Percentiles rank a stretch among this genome's conserved stretches.
These are phyloP conservation scores for Rhagonycha lutea DNA, from an alignment of 2,888 invertebrate genomes.

Conservation along the genomic window DNA sequence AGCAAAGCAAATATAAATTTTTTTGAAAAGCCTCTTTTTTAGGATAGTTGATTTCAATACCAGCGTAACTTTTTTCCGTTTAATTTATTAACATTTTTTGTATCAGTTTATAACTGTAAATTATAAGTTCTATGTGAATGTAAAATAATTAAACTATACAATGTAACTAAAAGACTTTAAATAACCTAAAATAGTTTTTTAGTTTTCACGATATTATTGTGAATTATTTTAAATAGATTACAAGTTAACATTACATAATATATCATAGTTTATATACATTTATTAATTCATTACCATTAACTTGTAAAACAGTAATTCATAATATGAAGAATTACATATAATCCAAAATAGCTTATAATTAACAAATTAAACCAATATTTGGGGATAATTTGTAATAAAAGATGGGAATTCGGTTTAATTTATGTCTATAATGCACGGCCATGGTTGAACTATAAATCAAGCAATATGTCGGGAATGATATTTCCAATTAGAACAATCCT, in stretches of 20 bases:
- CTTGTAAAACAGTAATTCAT: too few relatives aligned
- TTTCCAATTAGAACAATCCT: constrained; percentile 36
- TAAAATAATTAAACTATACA: too few relatives aligned
- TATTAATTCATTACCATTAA: too few relatives aligned
- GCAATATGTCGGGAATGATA: constrained; percentile 44
- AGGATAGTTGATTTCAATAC: not conserved
- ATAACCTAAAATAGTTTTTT: too few relatives aligned
- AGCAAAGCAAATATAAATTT: not conserved
- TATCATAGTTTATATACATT: too few relatives aligned
- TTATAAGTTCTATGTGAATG: too few relatives aligned
- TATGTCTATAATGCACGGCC: constrained; percentile 35
- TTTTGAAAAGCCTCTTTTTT: not conserved
- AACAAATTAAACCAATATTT: constrained; percentile 18
- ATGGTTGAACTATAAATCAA: constrained; percentile 41
- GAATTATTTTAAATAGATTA: too few relatives aligned
- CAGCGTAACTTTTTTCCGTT: not conserved
- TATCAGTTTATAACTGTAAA: too few relatives aligned
- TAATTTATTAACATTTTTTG: not conserved
- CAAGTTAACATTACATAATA: too few relatives aligned
- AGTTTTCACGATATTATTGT: too few relatives aligned
- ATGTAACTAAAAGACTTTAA: too few relatives aligned
- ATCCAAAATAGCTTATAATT: constrained; percentile 9
- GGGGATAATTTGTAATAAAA: constrained; percentile 7
- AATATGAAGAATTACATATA: not conserved
- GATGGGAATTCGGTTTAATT: constrained; percentile 31